These are phyloP conservation scores for Eupsilia transversa DNA, from an alignment of 2,888 invertebrate species.

Conservation along the genomic window DNA sequence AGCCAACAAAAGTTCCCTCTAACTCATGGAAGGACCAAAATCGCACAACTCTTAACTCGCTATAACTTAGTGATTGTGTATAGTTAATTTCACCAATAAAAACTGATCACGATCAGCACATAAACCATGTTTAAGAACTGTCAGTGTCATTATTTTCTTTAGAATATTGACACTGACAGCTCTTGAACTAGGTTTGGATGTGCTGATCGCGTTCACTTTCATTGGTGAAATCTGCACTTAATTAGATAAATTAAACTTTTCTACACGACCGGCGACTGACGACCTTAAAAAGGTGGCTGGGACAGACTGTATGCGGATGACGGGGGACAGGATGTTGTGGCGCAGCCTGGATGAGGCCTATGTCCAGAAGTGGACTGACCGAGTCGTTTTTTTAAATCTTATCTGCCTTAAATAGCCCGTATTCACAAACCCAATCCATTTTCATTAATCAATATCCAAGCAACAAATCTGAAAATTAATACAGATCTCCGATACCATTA, in stretches of 20 bases:
- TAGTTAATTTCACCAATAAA: too few relatives aligned
- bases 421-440: slow-evolving; percentile 13
- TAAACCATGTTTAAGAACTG: too few relatives aligned
- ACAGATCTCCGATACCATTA: slow-evolving; percentile 46
- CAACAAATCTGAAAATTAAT: slow-evolving; percentile 51
- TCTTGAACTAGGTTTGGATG: too few relatives aligned
- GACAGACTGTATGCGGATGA: background rate
- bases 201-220: too few relatives aligned
- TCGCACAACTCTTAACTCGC: background rate
- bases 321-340: background rate
- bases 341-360: background rate
- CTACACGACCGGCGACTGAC: background rate
- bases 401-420: background rate
- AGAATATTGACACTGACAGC: too few relatives aligned
- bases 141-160: too few relatives aligned
- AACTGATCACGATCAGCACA: too few relatives aligned
- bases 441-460: slow-evolving; percentile 25
- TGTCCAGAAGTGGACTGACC: background rate
- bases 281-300: background rate
- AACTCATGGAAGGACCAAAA: background rate
- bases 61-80: background rate
- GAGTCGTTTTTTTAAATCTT: background rate
- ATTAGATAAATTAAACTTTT: background rate
- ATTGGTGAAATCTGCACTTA: too few relatives aligned
- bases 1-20: background rate